Evolutionary conservation across 2,888 invertebrate species (phyloP), one percentile per base, ranked within the genome.

Genomic region (Lepidocyrtinus sp.): DNA sequence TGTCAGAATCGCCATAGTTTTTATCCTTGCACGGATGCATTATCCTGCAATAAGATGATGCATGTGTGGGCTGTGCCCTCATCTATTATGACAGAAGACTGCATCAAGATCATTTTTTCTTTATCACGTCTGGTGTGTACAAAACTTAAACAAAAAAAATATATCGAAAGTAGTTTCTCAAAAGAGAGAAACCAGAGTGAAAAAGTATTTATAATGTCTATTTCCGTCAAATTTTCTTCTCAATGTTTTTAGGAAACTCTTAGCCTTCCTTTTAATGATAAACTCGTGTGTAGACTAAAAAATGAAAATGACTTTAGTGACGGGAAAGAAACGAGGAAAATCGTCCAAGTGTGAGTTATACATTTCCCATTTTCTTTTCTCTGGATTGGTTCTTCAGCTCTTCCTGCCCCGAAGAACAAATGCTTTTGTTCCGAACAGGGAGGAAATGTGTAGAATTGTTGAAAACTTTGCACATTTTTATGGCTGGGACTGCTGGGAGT

Each of bases 171-270:
- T n/a, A n/a, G n/a, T n/a, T n/a, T n/a, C n/a, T n/a, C n/a, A n/a
- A n/a, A 17, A 50, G 36, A 36, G 36, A 36, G 36, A 36, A 36
- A 7, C 36, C 36, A 36, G 50, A 50, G n/a, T n/a, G n/a, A 50
- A 36, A 36, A 50, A 50, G 17, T 50, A 17, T 17, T n/a, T 17
- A 17, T 7, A 50, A 50, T 50, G 50, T 50, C 50, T 50, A 50
- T 50, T 50, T 50, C 50, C 50, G 50, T 50, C 50, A 50, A 50
- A n/a, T 50, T 50, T 50, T 50, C 17, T 50, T 50, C 50, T 12
- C 15, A 36, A 12, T 7, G 36, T 36, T 36, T 50, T 50, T 17
- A 50, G 5, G 17, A 50, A 50, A n/a, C 50, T 50, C 50, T 17
- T 50, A 7, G 12, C 17, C 50, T 12, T 50, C 50, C 50, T 50